These are phyloP conservation scores for Pseudochirops corinnae DNA, from an alignment of 2,797 vertebrate genomes.

Conservation along the genomic window DNA sequence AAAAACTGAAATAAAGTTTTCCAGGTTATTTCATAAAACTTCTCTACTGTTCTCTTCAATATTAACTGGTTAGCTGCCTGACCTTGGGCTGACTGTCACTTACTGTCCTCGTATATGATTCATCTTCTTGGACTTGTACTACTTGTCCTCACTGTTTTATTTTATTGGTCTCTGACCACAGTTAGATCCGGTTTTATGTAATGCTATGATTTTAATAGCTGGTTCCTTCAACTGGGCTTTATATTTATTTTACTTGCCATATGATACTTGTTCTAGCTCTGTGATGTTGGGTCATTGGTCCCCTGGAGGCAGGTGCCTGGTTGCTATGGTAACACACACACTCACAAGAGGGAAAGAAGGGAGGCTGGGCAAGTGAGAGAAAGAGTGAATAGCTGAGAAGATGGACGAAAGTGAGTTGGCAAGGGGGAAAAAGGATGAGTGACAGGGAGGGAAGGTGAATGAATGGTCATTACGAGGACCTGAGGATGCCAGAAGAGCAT, in stretches of 20 bases:
- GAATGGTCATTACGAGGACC: background rate
- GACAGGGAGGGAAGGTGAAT: background rate
- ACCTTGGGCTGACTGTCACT: background rate
- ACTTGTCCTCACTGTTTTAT: background rate
- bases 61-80: background rate
- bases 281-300: background rate
- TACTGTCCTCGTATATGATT: background rate
- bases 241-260: slow-evolving; percentile 6
- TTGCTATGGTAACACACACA: background rate
- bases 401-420: background rate
- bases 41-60: background rate
- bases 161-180: background rate
- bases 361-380: background rate
- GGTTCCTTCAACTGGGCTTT: background rate
- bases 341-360: background rate
- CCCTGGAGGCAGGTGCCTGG: background rate
- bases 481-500: background rate
- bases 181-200: background rate
- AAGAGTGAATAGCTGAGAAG: background rate
- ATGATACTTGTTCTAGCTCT: background rate
- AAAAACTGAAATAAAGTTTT: background rate
- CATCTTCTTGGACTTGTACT: background rate
- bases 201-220: slow-evolving; percentile 3
- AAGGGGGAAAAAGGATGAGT: background rate
- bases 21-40: background rate